Conservation (phyloP, 1,140 invertebrate species). For the Wiebesia pumilae region DNA sequence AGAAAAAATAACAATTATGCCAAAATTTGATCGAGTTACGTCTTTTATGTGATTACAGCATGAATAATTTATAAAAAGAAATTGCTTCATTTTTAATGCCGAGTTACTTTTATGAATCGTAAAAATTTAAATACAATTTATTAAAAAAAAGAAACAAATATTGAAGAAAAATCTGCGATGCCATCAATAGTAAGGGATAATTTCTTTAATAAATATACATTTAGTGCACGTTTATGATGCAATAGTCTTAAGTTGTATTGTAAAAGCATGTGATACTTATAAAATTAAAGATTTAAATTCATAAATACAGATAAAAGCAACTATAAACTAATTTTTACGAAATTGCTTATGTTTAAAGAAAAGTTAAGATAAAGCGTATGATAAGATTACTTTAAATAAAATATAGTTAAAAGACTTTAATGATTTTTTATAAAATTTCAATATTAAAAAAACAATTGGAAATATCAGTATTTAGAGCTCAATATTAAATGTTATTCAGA, state of each 20-base stretch:
- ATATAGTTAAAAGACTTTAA: neutral
- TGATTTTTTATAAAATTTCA: neutral
- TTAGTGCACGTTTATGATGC: neutral
- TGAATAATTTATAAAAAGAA: neutral
- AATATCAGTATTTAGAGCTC: neutral
- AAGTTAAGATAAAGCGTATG: neutral
- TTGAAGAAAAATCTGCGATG: neutral
- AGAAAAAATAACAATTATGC: neutral
- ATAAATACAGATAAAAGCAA: conserved; percentile 15
- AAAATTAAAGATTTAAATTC: conserved; percentile 22
- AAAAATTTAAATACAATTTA: neutral
- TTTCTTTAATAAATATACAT: conserved; percentile 3
- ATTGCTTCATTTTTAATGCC: neutral
- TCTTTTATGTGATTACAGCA: too few species aligned
- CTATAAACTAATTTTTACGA: conserved; percentile 22
- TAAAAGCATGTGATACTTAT: neutral
- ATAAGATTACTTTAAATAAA: conserved; percentile 16
- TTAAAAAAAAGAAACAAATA: neutral
- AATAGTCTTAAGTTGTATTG: conserved; percentile 13
- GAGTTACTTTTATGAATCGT: neutral
- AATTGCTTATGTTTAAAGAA: neutral
- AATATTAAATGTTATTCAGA: neutral
- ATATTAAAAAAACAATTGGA: neutral
- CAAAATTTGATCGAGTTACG: neutral
- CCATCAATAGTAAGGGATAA: neutral